Percentiles rank a stretch among this genome's conserved stretches.
Evolutionary conservation across 2,113 vertebrate genomes (phyloP).

Genomic region (Axis porcinus): DNA sequence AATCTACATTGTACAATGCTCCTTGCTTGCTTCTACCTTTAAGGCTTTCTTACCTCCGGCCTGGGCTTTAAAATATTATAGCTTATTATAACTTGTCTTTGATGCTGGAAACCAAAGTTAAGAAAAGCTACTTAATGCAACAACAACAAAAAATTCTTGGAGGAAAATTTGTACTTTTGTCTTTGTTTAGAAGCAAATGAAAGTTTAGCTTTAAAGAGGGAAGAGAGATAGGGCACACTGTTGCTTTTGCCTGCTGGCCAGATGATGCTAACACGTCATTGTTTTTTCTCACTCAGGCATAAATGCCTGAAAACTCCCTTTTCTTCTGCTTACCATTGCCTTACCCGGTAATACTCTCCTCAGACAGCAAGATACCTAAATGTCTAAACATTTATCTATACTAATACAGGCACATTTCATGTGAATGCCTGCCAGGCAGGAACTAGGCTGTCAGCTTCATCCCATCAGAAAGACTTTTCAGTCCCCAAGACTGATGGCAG

Average conservation of each 20-base stretch:
- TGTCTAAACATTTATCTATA: conserved; percentile 75
- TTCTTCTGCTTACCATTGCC: conserved; percentile 36
- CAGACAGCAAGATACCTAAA: conserved; percentile 73
- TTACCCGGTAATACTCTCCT: conserved; percentile 53
- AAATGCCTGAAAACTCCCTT: conserved; percentile 56
- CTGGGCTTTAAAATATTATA: conserved; percentile 25
- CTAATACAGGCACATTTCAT: conserved; percentile 69
- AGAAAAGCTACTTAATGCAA: conserved; percentile 40
- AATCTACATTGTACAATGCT: not conserved
- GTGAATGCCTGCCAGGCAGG: conserved; percentile 76
- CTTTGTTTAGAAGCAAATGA: conserved; percentile 35
- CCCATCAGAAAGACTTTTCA: conserved; percentile 76
- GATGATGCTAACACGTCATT: not conserved
- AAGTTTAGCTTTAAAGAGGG: conserved; percentile 31
- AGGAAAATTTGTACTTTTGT: not conserved
- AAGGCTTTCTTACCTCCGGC: not conserved
- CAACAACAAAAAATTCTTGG: not conserved
- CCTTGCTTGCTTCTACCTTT: not conserved
- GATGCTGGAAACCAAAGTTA: conserved; percentile 1
- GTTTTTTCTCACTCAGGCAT: not conserved
- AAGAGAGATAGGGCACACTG: conserved; percentile 51
- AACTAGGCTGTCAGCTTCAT: conserved; percentile 80
- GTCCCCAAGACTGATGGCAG: conserved; percentile 77
- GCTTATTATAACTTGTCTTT: not conserved
- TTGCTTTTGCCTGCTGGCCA: conserved; percentile 46